phyloP scores from a whole-genome alignment of 2,888 invertebrate genomes.

The Limnephilus marmoratus region DNA sequence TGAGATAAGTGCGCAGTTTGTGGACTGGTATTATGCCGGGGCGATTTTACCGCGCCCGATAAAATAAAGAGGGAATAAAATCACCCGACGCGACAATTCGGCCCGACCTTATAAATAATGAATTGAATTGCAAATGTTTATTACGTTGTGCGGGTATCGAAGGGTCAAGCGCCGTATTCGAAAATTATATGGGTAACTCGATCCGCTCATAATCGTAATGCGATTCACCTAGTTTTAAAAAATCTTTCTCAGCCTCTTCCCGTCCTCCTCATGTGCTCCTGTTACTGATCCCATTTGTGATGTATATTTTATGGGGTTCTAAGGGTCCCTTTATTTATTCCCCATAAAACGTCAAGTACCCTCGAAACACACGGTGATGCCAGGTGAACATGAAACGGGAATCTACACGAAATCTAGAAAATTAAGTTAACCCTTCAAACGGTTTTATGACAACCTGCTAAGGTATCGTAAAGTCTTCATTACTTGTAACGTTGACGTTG shows the following conservation, averaged over 20 bases:
- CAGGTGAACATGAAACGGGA: constrained; percentile 41
- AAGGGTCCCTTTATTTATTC: constrained; percentile 39
- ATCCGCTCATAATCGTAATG: constrained; percentile 28
- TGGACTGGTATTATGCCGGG: constrained; percentile 58
- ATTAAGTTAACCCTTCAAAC: constrained; percentile 45
- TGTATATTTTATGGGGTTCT: constrained; percentile 32
- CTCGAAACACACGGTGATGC: constrained; percentile 33
- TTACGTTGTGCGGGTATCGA: constrained; percentile 56
- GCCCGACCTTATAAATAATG: constrained; percentile 63
- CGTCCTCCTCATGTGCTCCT: constrained; percentile 9
- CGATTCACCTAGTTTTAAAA: constrained; percentile 27
- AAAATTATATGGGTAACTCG: constrained; percentile 31
- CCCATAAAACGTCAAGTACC: constrained; percentile 32
- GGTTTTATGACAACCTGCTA: constrained; percentile 45
- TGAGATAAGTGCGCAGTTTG: constrained; percentile 63
- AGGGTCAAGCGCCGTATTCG: constrained; percentile 48
- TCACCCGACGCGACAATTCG: constrained; percentile 59
- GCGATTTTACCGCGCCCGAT: constrained; percentile 60
- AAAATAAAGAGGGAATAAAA: constrained; percentile 65
- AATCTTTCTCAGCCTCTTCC: background rate
- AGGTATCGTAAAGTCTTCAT: constrained; percentile 45
- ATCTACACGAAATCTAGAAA: constrained; percentile 39
- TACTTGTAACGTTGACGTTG: constrained; percentile 34
- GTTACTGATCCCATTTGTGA: constrained; percentile 43
- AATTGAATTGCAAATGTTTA: constrained; percentile 65